phyloP scores from a whole-genome alignment of 2,888 invertebrate genomes.

The Sacculina carcini region DNA sequence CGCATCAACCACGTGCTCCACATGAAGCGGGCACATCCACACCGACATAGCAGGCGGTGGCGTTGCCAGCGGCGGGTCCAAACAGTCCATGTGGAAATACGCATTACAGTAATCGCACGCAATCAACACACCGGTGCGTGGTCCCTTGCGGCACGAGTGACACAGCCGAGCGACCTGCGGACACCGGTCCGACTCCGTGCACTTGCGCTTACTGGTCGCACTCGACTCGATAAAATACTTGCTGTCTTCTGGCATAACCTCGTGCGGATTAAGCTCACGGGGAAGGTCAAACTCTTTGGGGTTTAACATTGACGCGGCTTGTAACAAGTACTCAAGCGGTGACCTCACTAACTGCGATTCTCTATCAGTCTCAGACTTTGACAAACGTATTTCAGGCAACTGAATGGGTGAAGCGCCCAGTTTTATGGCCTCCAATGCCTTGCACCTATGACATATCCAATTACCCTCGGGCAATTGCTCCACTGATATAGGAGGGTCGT shows the following conservation, averaged over 20 bases:
- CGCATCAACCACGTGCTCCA: constrained; percentile 63
- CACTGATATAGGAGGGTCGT: constrained; percentile 75
- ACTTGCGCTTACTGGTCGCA: constrained; percentile 23
- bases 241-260: constrained; percentile 39
- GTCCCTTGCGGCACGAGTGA: constrained; percentile 56
- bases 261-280: constrained; percentile 43
- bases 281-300: constrained; percentile 74
- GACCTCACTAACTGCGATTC: neutral
- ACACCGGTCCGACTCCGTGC: constrained; percentile 38
- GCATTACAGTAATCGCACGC: constrained; percentile 83
- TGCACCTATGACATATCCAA: constrained; percentile 13
- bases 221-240: constrained; percentile 13
- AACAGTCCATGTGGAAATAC: constrained; percentile 72
- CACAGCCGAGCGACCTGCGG: constrained; percentile 60
- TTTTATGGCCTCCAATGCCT: neutral
- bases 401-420: neutral
- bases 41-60: constrained; percentile 42
- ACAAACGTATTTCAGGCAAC: neutral
- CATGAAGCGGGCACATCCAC: constrained; percentile 97
- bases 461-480: constrained; percentile 46
- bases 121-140: constrained; percentile 52
- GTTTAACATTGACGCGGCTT: constrained; percentile 58
- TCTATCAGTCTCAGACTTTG: too few relatives aligned
- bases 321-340: constrained; percentile 27
- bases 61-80: constrained; percentile 70